A percentile compares a stretch with the other conserved stretches of the same genome.
Conservation (phyloP, 2,888 invertebrate genomes). For the Lymantria monacha region DNA sequence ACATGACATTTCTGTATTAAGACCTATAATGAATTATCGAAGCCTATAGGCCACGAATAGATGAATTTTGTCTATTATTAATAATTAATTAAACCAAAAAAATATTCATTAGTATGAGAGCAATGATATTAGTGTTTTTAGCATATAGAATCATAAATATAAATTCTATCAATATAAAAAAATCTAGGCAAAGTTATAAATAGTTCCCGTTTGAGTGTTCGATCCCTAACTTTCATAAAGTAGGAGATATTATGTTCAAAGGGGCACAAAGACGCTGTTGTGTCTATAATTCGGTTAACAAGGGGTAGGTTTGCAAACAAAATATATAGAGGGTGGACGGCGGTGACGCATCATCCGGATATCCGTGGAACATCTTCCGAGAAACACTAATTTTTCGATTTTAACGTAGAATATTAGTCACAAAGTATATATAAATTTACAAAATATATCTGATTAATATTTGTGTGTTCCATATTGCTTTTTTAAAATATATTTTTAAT, state of each 20-base stretch:
- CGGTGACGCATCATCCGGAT: slow-evolving; percentile 69
- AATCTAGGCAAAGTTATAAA: slow-evolving; percentile 16
- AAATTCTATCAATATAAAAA: not conserved
- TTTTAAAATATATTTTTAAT: no score
- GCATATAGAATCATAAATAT: no score
- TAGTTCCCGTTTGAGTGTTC: slow-evolving; percentile 15
- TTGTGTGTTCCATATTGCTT: no score
- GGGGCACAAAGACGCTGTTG: slow-evolving; percentile 61
- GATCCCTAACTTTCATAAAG: slow-evolving; percentile 44
- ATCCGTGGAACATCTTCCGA: slow-evolving; percentile 46
- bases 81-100: no score
- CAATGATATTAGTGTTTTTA: no score
- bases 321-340: slow-evolving; percentile 34
- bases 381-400: slow-evolving; percentile 65
- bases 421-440: not conserved
- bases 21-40: no score
- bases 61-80: no score
- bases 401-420: slow-evolving; percentile 33
- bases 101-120: no score
- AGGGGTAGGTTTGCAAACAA: slow-evolving; percentile 44
- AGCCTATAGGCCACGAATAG: no score
- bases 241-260: slow-evolving; percentile 63
- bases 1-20: no score
- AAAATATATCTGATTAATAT: no score
- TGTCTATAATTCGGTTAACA: slow-evolving; percentile 69